Conservation (phyloP, 2,888 invertebrate genomes). For the Cosmopolites sordidus region DNA sequence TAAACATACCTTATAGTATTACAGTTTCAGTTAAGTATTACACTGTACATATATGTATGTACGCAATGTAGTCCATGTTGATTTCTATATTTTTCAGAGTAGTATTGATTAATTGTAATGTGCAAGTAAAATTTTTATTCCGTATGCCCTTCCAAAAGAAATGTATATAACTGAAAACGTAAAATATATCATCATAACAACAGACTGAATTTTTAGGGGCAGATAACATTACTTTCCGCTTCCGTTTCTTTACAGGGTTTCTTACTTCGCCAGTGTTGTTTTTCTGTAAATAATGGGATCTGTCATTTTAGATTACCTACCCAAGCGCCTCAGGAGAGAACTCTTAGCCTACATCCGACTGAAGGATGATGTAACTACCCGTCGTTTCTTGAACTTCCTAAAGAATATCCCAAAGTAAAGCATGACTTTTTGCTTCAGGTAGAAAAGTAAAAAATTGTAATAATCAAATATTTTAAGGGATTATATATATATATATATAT, state of each 20-base stretch:
- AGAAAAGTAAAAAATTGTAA: conserved; percentile 1
- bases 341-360: conserved; percentile 33
- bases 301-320: conserved; percentile 51
- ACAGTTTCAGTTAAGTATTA: too few relatives aligned
- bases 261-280: conserved; percentile 48
- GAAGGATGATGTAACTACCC: conserved; percentile 32
- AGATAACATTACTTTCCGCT: conserved; percentile 43
- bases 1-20: too few relatives aligned
- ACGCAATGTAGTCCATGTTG: too few relatives aligned
- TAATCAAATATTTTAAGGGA: background rate
- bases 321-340: conserved; percentile 40
- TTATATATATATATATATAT: too few relatives aligned
- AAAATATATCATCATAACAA: conserved; percentile 32
- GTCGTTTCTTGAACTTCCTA: conserved; percentile 17
- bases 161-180: background rate
- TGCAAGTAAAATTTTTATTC: background rate
- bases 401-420: conserved; percentile 10
- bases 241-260: conserved; percentile 46
- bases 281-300: conserved; percentile 52
- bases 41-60: too few relatives aligned
- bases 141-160: background rate
- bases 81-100: too few relatives aligned
- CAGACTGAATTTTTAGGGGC: conserved; percentile 38
- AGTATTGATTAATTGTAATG: too few relatives aligned
- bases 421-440: conserved; percentile 1